These are phyloP conservation scores for Tipula lateralis DNA, from an alignment of 2,888 invertebrate genomes.

Conservation along the genomic window DNA sequence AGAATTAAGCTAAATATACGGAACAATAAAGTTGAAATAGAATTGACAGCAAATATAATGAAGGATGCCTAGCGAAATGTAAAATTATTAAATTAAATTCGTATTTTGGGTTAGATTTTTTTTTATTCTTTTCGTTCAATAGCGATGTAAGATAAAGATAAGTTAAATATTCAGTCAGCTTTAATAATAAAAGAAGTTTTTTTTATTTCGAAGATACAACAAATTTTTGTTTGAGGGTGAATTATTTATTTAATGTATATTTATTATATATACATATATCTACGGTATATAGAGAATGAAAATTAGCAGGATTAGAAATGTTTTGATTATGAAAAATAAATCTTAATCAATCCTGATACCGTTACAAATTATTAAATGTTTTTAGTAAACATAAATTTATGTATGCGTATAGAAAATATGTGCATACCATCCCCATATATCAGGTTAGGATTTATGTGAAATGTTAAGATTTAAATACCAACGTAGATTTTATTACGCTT, in stretches of 20 bases:
- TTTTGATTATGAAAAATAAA: not conserved
- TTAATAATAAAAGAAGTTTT: not conserved
- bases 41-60: not conserved
- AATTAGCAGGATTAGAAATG: not conserved
- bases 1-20: not conserved
- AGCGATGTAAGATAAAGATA: not conserved
- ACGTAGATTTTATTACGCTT: no score
- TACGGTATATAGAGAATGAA: not conserved
- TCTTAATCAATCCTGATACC: not conserved
- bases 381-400: not conserved
- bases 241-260: not conserved
- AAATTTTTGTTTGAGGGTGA: not conserved
- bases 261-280: not conserved
- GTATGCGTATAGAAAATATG: not conserved
- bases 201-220: not conserved
- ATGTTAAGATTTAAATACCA: not conserved
- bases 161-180: not conserved
- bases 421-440: not conserved
- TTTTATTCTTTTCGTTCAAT: not conserved
- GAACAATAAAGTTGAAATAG: not conserved
- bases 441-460: not conserved
- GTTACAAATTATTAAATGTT: not conserved
- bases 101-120: not conserved
- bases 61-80: conserved; percentile 11
- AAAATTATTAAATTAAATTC: conserved; percentile 19